A percentile compares a stretch with the other conserved stretches of the same genome.
Conservation (phyloP, 37 sponge, comb jelly and placozoan genomes). For the Oscarella lobularis region DNA sequence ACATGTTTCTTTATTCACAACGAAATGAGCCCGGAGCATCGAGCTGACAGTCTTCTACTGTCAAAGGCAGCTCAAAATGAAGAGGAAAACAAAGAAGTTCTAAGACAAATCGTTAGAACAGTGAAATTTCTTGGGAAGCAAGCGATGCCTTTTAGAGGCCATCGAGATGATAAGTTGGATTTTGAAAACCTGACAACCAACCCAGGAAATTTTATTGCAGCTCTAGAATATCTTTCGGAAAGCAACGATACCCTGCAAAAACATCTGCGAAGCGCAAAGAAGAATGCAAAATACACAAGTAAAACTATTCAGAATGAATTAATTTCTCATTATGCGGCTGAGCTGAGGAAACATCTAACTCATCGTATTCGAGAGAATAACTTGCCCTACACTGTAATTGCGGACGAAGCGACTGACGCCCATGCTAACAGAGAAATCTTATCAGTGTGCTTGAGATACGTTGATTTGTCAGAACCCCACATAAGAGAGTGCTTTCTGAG, state of each 20-base stretch:
- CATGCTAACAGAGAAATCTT: conserved; percentile 22
- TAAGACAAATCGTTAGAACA: conserved; percentile 20
- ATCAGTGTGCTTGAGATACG: conserved; percentile 30
- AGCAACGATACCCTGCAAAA: conserved; percentile 13
- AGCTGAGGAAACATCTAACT: conserved; percentile 19
- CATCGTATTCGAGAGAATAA: conserved; percentile 10
- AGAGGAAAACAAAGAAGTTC: conserved; percentile 22
- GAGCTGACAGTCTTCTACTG: too few relatives aligned
- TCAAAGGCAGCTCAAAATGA: conserved; percentile 13
- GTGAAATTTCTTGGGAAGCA: conserved; percentile 39
- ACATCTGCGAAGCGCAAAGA: conserved; percentile 16
- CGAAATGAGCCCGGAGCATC: too few relatives aligned
- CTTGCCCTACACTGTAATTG: conserved; percentile 29
- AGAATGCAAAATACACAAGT: conserved; percentile 30
- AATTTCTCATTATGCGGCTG: conserved; percentile 18
- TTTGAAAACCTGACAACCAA: conserved; percentile 14
- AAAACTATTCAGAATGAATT: conserved; percentile 35
- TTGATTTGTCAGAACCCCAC: conserved; percentile 37
- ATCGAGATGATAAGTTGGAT: conserved; percentile 36
- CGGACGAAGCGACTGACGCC: conserved; percentile 35
- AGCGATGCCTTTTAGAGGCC: conserved; percentile 23
- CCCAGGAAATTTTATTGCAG: conserved; percentile 23
- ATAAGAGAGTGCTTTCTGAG: conserved; percentile 30
- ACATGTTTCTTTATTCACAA: not conserved
- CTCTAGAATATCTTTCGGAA: conserved; percentile 17